Evolutionary conservation across 2,888 invertebrate species (phyloP).

Genomic region (Orchestes rusci): DNA sequence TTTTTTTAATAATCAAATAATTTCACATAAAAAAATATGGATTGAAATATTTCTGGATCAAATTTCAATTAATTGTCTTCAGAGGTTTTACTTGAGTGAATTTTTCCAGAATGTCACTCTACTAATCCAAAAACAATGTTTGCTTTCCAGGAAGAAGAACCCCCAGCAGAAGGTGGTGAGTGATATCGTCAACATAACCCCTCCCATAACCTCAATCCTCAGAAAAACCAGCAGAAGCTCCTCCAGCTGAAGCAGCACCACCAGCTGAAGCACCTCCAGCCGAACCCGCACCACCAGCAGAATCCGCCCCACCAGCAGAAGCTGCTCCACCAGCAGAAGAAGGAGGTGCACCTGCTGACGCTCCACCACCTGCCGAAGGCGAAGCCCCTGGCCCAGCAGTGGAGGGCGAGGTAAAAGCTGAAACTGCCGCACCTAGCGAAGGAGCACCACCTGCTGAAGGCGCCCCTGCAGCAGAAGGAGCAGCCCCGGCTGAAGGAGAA

Average conservation of each 20-base stretch:
- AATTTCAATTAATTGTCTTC: too few species aligned
- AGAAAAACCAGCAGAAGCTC: conserved; percentile 37
- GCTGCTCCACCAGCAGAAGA: conserved; percentile 2
- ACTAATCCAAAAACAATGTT: too few species aligned
- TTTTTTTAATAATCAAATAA: too few species aligned
- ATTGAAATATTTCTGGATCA: too few species aligned
- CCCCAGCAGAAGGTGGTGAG: conserved; percentile 23
- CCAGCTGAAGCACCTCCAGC: conserved; percentile 25
- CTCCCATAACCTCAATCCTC: too few species aligned
- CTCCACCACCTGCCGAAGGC: conserved; percentile 27
- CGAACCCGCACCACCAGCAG: conserved; percentile 25
- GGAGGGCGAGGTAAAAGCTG: background rate
- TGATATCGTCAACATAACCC: too few species aligned
- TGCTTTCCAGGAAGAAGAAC: conserved; percentile 31
- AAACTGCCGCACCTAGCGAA: conserved; percentile 2
- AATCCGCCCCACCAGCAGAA: conserved; percentile 10
- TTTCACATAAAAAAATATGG: too few species aligned
- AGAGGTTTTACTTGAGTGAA: too few species aligned
- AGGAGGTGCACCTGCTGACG: background rate
- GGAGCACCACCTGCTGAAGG: conserved; percentile 17
- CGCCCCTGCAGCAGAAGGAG: conserved; percentile 14
- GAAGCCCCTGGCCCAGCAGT: conserved; percentile 16
- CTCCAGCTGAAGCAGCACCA: conserved; percentile 16
- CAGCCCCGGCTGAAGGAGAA: conserved; percentile 7
- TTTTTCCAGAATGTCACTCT: too few species aligned